Percentiles rank a stretch among this genome's conserved stretches.
These are phyloP conservation scores for Drepana falcataria DNA, from an alignment of 2,888 invertebrate genomes.

Conservation along the genomic window DNA sequence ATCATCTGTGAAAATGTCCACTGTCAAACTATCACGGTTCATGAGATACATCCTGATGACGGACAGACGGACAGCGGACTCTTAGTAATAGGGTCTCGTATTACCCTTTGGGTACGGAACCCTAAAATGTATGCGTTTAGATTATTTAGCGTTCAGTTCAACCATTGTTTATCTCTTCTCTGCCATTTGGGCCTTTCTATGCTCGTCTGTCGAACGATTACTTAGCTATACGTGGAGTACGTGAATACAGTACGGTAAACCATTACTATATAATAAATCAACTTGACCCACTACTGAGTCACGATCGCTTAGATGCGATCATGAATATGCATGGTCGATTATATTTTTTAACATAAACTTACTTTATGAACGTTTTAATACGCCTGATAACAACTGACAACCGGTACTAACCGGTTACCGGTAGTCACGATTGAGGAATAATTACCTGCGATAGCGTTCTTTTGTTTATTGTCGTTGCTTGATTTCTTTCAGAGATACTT, in stretches of 20 bases:
- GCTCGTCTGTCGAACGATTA: slow-evolving; percentile 24
- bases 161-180: too few relatives aligned
- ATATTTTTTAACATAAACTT: slow-evolving; percentile 1
- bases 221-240: slow-evolving; percentile 24
- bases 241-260: slow-evolving; percentile 32
- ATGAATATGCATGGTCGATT: slow-evolving; percentile 11
- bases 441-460: background rate
- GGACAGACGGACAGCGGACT: too few relatives aligned
- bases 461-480: background rate
- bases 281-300: slow-evolving; percentile 64
- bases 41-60: too few relatives aligned
- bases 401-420: background rate
- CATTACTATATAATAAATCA: slow-evolving; percentile 54
- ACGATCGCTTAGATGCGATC: slow-evolving; percentile 34
- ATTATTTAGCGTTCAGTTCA: too few relatives aligned
- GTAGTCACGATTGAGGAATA: background rate
- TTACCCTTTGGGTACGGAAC: too few relatives aligned
- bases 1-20: too few relatives aligned
- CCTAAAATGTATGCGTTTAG: too few relatives aligned
- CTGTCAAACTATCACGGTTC: too few relatives aligned
- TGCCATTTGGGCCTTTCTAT: too few relatives aligned
- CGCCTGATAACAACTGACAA: background rate
- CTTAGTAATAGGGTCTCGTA: too few relatives aligned
- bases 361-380: background rate
- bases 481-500: slow-evolving; percentile 1